Base-by-base conservation (phyloP, 2,888 invertebrate species). In the Brenthis ino region DNA sequence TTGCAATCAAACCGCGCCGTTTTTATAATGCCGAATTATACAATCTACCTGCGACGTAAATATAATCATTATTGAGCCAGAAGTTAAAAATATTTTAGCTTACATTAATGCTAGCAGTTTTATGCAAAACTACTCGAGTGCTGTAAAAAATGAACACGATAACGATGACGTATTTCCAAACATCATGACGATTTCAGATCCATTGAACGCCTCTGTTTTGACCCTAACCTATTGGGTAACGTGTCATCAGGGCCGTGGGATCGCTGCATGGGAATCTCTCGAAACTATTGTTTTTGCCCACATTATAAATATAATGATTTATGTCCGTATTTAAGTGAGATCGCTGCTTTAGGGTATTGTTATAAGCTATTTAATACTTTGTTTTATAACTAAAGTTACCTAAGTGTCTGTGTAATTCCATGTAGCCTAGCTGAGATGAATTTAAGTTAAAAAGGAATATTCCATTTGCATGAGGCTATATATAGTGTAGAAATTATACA, bases 221-320 rank as follows among this genome's bases (percentile, higher is more conserved):
- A 77, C 79, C 79, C 74, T 76, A 76, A 78, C 78, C 76, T 70
- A 74, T 73, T 77, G 71, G 72, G 75, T 66, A 75, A 77, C 61
- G 70, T 75, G 77, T 78, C 79, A 77, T 77, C 77, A 73, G 73
- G 77, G 79, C 79, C 79, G 79, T 80, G 79, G 65, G 79, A 80
- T 58, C 65, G 57, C 61, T 60, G 43, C 77, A 71, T 77, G 77
- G 75, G 78, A 77, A 76, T 74, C 74, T 69, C 74, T 64, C 65
- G 70, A 73, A 72, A 67, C 71, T 66, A 76, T 76, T 77, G 78
- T 77, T 77, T 75, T 74, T 70, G 67, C 58, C 57, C 57, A 67
- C 70, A 70, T 70, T 65, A 70, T 65, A 54, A 72, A 66, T 55
- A 64, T 72, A 70, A 72, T 72, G 72, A 72, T 70, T 72, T 70